A percentile compares a stretch with the other conserved stretches of the same genome.
These are phyloP conservation scores for Diogma glabrata DNA, from an alignment of 2,888 invertebrate species.

Conservation along the genomic window DNA sequence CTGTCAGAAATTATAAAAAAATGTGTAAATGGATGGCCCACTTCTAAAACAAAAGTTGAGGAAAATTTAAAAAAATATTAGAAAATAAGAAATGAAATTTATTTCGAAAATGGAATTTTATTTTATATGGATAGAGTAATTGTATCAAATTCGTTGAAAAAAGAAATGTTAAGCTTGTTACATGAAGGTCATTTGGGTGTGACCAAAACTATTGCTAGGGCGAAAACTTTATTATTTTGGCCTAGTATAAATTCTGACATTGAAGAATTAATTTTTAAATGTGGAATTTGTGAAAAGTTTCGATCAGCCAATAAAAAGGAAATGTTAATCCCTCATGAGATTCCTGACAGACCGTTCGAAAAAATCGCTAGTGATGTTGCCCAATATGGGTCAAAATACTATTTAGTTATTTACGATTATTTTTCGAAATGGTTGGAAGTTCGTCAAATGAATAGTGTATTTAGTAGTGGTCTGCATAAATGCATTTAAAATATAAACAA, in stretches of 20 bases:
- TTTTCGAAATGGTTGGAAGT: too few relatives aligned
- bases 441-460: too few relatives aligned
- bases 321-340: constrained; percentile 11
- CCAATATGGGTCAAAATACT: too few relatives aligned
- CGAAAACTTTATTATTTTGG: constrained; percentile 13
- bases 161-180: constrained; percentile 11
- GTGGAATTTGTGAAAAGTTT: constrained; percentile 9
- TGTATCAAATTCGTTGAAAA: constrained; percentile 10
- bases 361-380: constrained; percentile 14
- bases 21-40: constrained; percentile 15
- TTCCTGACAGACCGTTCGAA: constrained; percentile 10
- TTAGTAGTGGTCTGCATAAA: too few relatives aligned
- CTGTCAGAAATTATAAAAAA: too few relatives aligned
- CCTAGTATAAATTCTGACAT: constrained; percentile 12
- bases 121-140: constrained; percentile 13
- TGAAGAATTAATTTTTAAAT: constrained; percentile 9
- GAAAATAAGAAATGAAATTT: too few relatives aligned
- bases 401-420: too few relatives aligned
- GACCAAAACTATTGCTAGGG: constrained; percentile 11
- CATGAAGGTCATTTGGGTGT: constrained; percentile 15
- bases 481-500: too few relatives aligned
- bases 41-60: too few relatives aligned
- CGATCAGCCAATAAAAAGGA: constrained; percentile 6
- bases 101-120: too few relatives aligned
- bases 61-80: too few relatives aligned